Percentiles rank a stretch among this genome's conserved stretches.
phyloP scores from a whole-genome alignment of 2,113 vertebrate species.

The Physeter macrocephalus region DNA sequence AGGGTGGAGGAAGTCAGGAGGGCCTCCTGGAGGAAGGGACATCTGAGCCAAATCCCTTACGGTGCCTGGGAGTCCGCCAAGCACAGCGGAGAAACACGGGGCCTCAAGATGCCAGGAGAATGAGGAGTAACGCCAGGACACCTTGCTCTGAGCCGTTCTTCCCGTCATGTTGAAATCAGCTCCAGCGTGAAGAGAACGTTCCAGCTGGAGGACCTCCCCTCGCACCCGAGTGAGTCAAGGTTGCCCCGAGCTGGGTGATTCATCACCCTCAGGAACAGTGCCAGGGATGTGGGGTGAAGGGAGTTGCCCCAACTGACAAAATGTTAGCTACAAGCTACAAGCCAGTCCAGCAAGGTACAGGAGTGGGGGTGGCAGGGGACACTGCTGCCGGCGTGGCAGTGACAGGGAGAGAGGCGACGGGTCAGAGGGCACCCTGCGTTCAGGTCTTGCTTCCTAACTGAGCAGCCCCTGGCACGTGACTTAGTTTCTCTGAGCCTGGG shows the following conservation, averaged over 20 bases:
- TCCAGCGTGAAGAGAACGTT: background rate
- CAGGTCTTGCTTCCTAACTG: background rate
- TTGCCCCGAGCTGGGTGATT: background rate
- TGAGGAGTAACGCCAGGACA: background rate
- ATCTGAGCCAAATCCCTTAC: background rate
- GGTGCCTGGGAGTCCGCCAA: background rate
- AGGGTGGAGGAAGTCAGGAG: background rate
- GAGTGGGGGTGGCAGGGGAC: background rate
- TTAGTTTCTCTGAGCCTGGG: background rate
- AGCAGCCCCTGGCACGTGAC: background rate
- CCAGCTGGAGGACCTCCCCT: background rate
- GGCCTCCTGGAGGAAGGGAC: background rate
- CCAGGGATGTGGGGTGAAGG: fast-evolving
- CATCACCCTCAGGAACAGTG: background rate
- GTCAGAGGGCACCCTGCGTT: background rate
- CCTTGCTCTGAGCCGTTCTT: background rate
- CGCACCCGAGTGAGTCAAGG: background rate
- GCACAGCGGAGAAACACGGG: background rate
- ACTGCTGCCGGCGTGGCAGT: fast-evolving
- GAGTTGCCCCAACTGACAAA: background rate
- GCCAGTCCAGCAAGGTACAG: background rate
- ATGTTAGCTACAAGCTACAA: background rate
- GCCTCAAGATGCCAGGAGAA: background rate
- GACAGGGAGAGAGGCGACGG: fast-evolving
- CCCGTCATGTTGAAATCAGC: background rate